A percentile compares a stretch with the other conserved stretches of the same genome.
These are phyloP conservation scores for Microtus montanus DNA, from an alignment of 2,113 vertebrate species.

Conservation along the genomic window DNA sequence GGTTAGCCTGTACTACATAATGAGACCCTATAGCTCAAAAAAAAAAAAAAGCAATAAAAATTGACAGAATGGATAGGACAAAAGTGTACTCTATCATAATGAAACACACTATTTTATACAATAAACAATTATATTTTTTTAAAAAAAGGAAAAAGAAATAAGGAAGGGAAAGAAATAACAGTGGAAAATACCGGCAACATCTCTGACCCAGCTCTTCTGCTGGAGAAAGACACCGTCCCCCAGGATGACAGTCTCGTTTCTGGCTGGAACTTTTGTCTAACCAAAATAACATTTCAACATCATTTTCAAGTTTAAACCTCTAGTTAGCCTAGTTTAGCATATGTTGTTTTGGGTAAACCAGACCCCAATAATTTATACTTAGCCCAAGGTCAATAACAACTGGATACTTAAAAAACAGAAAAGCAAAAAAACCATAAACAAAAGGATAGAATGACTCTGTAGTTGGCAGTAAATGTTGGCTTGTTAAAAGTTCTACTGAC, in stretches of 20 bases:
- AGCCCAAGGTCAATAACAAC: constrained; percentile 44
- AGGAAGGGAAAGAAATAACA: neutral
- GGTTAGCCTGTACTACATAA: too few species aligned
- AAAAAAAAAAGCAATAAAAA: too few species aligned
- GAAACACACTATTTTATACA: too few species aligned
- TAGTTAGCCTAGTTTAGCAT: constrained; percentile 68
- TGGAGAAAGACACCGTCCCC: constrained; percentile 25
- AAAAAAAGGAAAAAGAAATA: too few species aligned
- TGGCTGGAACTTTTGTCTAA: constrained; percentile 11
- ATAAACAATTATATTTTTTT: too few species aligned
- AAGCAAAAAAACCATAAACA: neutral
- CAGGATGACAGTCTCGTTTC: neutral
- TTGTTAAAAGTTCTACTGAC: neutral
- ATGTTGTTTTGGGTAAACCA: constrained; percentile 61
- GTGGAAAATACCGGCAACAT: neutral
- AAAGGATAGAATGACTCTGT: constrained; percentile 4
- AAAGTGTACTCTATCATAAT: too few species aligned
- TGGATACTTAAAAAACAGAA: constrained; percentile 16
- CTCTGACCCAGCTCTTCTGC: constrained; percentile 15
- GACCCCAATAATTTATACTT: constrained; percentile 70
- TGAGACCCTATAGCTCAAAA: too few species aligned
- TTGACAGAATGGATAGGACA: too few species aligned
- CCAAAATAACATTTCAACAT: constrained; percentile 59
- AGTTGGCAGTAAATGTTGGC: neutral
- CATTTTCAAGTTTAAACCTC: constrained; percentile 68